Evolutionary conservation across 1,140 invertebrate genomes (phyloP).

Genomic region (Tyrophagus putrescentiae): DNA sequence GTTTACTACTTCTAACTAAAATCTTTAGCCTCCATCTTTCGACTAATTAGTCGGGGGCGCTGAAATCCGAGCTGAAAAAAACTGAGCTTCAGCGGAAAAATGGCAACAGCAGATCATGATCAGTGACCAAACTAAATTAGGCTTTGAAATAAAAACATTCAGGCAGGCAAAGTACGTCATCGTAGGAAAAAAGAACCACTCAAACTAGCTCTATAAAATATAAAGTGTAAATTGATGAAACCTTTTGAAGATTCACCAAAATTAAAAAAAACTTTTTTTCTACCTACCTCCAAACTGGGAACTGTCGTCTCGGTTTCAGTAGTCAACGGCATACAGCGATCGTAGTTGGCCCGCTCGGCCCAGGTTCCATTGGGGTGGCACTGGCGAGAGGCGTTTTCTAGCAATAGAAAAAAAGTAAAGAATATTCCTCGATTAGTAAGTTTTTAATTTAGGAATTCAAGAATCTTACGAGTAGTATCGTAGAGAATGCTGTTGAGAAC

Average conservation of each 20-base stretch:
- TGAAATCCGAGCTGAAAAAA: too few relatives aligned
- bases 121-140: too few relatives aligned
- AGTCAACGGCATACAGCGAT: slow-evolving; percentile 38
- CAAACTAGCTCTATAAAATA: too few relatives aligned
- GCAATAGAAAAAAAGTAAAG: slow-evolving; percentile 28
- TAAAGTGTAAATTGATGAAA: slow-evolving; percentile 1
- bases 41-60: too few relatives aligned
- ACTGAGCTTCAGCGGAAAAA: too few relatives aligned
- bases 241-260: slow-evolving; percentile 7
- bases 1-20: too few relatives aligned
- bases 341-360: slow-evolving; percentile 51
- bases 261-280: slow-evolving; percentile 15
- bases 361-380: slow-evolving; percentile 52
- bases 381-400: slow-evolving; percentile 56
- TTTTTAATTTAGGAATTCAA: neutral
- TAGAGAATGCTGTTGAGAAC: slow-evolving; percentile 58
- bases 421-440: neutral
- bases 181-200: too few relatives aligned
- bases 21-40: too few relatives aligned
- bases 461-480: slow-evolving; percentile 40
- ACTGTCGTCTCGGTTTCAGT: slow-evolving; percentile 21
- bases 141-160: too few relatives aligned
- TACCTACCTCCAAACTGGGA: neutral
- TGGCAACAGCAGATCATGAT: too few relatives aligned
- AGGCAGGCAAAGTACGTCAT: too few relatives aligned